Base-by-base conservation (phyloP, 2,888 invertebrate genomes). In the Quadroppia sp. region DNA sequence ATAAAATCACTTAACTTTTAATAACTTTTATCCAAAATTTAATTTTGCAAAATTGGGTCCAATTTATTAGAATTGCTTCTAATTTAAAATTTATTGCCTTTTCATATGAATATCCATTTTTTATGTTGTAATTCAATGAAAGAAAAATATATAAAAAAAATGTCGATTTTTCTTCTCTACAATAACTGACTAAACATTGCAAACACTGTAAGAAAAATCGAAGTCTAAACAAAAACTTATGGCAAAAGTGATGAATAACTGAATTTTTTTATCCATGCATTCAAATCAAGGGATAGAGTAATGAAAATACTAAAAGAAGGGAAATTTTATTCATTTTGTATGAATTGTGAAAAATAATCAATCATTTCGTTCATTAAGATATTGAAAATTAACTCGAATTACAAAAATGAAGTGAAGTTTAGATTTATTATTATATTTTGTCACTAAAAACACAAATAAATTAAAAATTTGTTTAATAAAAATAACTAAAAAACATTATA, bases 281-380 rank as follows among this genome's bases (percentile, higher is more conserved):
- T 23, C 59, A 59, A 59, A 59, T 7, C 9, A 23, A 45, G 45
- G 45, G 17, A 45, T 45, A n/a, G 45, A 45, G 45, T 45, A 11
- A 45, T 45, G 45, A 45, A 45, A 17, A 2, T n/a, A 6, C 15
- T 23, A 56, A 56, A 2, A 56, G 56, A 56, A n/a, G 9, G 23
- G 3, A 30, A 30, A 30, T 30, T 30, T 25, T 30, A 9, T 36
- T 17, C 30, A 25, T 64, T 64, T 2, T n/a, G 9, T 30, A 30
- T 2, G 25, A 61, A 61, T 61, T 36, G 40, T 36, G n/a, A 36
- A 64, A 64, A 36, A 64, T 36, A 40, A 64, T 64, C 40, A 30
- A 64, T 64, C 36, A 64, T 64, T 64, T 64, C 30, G 20, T 30
- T 2, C 30, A 59, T 59, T 3, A 50, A 20, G n/a, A 50, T 20